Conservation (phyloP, 2,797 vertebrate genomes). For the Spatula clypeata region DNA sequence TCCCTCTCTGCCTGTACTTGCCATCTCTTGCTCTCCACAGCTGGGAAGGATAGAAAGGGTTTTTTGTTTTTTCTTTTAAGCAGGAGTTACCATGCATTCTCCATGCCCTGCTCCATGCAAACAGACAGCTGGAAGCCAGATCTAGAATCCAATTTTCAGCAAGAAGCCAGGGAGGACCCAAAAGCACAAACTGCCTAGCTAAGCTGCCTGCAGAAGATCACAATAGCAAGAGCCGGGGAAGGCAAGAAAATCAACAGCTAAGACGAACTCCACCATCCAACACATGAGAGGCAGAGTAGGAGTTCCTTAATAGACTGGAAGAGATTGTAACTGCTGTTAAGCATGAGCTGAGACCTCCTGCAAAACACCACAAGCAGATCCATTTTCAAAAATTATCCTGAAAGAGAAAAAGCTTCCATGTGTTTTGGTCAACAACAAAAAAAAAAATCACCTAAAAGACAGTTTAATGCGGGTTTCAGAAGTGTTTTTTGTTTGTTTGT, state of each 20-base stretch:
- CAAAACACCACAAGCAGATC: not conserved
- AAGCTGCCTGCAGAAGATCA: not conserved
- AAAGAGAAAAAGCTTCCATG: not conserved
- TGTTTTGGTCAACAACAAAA: not conserved
- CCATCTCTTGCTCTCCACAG: not conserved
- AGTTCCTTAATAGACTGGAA: not conserved
- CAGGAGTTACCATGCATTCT: not conserved
- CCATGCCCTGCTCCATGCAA: not conserved
- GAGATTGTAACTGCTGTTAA: not conserved
- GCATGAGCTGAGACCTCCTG: not conserved
- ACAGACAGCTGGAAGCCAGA: not conserved
- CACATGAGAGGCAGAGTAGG: not conserved
- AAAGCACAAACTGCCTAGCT: not conserved
- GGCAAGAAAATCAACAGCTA: not conserved
- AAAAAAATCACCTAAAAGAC: not conserved
- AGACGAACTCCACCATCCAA: not conserved
- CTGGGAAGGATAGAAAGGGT: not conserved
- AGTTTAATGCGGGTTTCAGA: not conserved
- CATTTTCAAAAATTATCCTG: not conserved
- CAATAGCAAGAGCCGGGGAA: not conserved
- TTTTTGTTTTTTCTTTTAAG: not conserved
- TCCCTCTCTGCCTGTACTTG: not conserved
- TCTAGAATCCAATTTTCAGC: not conserved
- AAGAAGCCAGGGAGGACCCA: not conserved
- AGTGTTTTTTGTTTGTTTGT: not conserved